Conservation (phyloP, 1,140 invertebrate genomes). For the Glossosoma conforme region DNA sequence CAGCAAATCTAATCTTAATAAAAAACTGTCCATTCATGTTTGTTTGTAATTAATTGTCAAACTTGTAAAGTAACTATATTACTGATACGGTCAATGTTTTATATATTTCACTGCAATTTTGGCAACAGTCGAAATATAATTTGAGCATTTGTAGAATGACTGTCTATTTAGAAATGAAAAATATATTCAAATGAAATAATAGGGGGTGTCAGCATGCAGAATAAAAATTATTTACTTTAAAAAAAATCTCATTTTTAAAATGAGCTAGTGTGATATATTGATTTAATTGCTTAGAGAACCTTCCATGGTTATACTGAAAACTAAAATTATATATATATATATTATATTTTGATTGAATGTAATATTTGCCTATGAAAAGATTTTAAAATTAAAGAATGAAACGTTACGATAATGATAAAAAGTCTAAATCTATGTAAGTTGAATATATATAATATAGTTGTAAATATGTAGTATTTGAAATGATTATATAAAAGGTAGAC, state of each 20-base stretch:
- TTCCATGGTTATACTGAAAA: constrained; percentile 28
- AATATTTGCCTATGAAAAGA: constrained; percentile 31
- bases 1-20: too few relatives aligned
- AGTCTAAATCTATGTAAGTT: constrained; percentile 33
- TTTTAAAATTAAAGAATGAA: constrained; percentile 29
- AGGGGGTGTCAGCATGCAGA: too few relatives aligned
- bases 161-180: too few relatives aligned
- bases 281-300: constrained; percentile 29
- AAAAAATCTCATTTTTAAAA: constrained; percentile 32
- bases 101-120: too few relatives aligned
- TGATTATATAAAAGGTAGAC: constrained; percentile 22
- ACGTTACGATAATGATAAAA: constrained; percentile 31
- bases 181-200: too few relatives aligned
- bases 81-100: too few relatives aligned
- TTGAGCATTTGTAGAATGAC: too few relatives aligned
- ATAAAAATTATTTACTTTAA: constrained; percentile 29
- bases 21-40: too few relatives aligned
- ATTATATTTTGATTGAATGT: constrained; percentile 31
- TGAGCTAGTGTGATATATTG: constrained; percentile 33
- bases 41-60: too few relatives aligned
- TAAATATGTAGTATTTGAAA: constrained; percentile 31
- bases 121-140: too few relatives aligned
- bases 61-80: too few relatives aligned
- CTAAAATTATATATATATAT: constrained; percentile 23
- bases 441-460: constrained; percentile 31